Evolutionary conservation across 2,797 vertebrate genomes (phyloP), one percentile per base, ranked within the genome.

Genomic region (Bryconaethiops microstoma): DNA sequence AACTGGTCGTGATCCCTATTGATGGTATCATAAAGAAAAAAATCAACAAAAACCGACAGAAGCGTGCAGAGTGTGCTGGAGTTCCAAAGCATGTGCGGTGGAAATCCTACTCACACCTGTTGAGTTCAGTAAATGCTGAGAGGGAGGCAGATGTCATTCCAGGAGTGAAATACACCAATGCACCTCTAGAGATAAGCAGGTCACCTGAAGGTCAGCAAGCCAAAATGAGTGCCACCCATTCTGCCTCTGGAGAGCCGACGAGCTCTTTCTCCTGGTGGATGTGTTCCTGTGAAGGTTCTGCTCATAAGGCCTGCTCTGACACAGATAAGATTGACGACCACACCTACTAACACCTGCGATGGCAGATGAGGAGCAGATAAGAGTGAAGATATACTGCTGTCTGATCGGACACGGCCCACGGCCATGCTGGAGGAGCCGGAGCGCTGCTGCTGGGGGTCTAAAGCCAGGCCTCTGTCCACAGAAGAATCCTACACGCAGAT

Each of bases 271-370:
- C 71, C 76, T 59, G 21, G 19, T n/a, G 12, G 45, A 81, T 67
- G 71, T 62, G 78, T 74, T 77, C 42, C 54, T 77, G 83, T 39
- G 14, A 65, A 62, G 77, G 55, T 81, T 84, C 72, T 79, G 76
- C 59, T 60, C 67, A 77, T 79, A 85, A 82, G 70, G 54, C 86
- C 71, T 87, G 86, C 79, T 79, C 71, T 92, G 89, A 92, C 90
- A 92, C 79, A 84, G 72, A 77, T 52, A 86, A 85, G 88, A 93
- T 86, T 78, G 87, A 93, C 89, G 87, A 72, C 84, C 72, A 79
- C 74, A 87, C 87, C 87, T 82, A 90, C 83, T 91, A 93, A 90
- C 95, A 95, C 94, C 94, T 95, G 94, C 68, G 90, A 87, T 94
- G 93, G 92, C 92, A 95, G 94, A 95, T 94, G 84, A 83, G 84